phyloP scores from a whole-genome alignment of 2,113 vertebrate genomes.

The Symphodus melops region DNA sequence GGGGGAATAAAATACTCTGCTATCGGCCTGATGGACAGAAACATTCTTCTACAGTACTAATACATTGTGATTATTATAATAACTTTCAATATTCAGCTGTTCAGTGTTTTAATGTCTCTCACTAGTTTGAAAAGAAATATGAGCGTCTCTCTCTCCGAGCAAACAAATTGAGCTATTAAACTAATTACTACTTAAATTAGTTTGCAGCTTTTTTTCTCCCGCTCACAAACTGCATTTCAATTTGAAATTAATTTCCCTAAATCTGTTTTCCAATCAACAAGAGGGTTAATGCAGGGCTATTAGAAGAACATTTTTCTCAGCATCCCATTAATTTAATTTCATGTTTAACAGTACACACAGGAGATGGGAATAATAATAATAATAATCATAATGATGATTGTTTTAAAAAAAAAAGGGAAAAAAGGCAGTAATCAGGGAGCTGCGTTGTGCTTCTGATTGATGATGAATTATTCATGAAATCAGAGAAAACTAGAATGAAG shows the following conservation, averaged over 20 bases:
- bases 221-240: conserved; percentile 50
- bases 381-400: conserved; percentile 13
- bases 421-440: conserved; percentile 55
- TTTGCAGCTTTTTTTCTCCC: conserved; percentile 26
- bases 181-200: conserved; percentile 66
- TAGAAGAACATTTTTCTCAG: conserved; percentile 63
- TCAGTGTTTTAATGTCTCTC: not conserved
- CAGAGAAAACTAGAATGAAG: conserved; percentile 49
- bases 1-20: not conserved
- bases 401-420: not conserved
- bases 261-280: conserved; percentile 67
- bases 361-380: conserved; percentile 56
- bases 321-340: conserved; percentile 70
- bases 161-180: conserved; percentile 56
- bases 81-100: not conserved
- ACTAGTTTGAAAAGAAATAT: conserved; percentile 28
- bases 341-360: conserved; percentile 38
- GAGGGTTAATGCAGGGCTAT: conserved; percentile 64
- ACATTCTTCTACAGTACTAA: not conserved
- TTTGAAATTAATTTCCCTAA: conserved; percentile 64
- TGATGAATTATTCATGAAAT: conserved; percentile 78
- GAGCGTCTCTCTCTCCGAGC: conserved; percentile 27
- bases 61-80: not conserved
- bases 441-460: conserved; percentile 52
- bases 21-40: not conserved